Base-by-base conservation (phyloP, 2,888 invertebrate species). In the Caenorhabditis sp. region DNA sequence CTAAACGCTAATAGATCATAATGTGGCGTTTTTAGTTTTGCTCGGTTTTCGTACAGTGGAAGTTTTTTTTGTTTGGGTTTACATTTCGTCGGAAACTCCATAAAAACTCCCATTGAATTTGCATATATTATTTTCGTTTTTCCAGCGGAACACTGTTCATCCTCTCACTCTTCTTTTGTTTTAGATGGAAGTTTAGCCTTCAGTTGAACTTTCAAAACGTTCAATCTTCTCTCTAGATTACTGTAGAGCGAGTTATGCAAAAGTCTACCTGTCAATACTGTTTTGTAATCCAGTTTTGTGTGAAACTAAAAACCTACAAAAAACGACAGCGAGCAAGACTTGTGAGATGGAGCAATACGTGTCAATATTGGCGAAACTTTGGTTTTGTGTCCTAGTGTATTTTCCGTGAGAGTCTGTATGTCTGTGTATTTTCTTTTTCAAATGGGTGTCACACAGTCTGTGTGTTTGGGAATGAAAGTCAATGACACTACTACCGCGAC, bases 401-500 rank as follows among this genome's bases (percentile, higher is more conserved):
- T 38, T 56, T 47, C n/a, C 61, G 35, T 58, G 63, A 24, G 54
- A 54, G 54, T 49, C 35, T 31, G 58, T 44, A 14, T 59, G 47
- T 59, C 47, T 44, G 47, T 56, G 64, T 26, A 51, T 73, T 61
- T 69, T 56, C 2, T 38, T 38, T 38, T 10, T 38, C 38, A 6
- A 38, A 38, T 41, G 49, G 47, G 58, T 56, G 41, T 56, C 38
- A 54, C 22, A 35, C n/a, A n/a, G n/a, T n/a, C n/a, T n/a, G 70
- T 72, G 51, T 66, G 22, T 76, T 76, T 68, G 76, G 38, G 76
- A 61, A 76, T 49, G 49, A 51, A 68, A 76, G 76, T 76, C 76
- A 76, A 76, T 76, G 76, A 61, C 76, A 68, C 58, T 76, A 68
- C 58, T 76, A 68, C 66, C n/a, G n/a, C 68, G 68, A 59, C 76